phyloP scores from a whole-genome alignment of 1,140 invertebrate genomes.

The Melanaphis sacchari region DNA sequence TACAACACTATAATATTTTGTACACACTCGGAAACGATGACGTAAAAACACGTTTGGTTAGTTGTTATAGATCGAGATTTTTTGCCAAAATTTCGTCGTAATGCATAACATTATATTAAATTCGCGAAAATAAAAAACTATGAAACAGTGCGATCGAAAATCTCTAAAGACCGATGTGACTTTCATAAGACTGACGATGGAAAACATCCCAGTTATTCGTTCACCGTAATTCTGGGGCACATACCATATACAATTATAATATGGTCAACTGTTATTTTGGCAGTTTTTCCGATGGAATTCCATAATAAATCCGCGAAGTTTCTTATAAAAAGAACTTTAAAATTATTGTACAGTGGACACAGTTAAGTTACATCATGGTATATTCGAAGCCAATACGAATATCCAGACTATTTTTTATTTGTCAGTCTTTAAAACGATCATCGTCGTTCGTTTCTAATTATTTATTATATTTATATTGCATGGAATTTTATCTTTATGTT shows the following conservation, averaged over 20 bases:
- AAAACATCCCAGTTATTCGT: not conserved
- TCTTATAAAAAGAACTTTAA: too few species aligned
- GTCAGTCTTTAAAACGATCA: too few species aligned
- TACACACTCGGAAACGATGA: not conserved
- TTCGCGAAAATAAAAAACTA: not conserved
- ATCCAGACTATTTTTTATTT: too few species aligned
- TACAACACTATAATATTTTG: not conserved
- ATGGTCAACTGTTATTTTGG: not conserved
- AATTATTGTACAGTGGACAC: too few species aligned
- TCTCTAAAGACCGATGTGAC: too few species aligned
- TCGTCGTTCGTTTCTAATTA: too few species aligned
- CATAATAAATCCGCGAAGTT: not conserved
- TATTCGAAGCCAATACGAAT: too few species aligned
- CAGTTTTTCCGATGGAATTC: not conserved
- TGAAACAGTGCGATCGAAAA: not conserved
- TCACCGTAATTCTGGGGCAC: too few species aligned
- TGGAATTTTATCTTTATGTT: too few species aligned
- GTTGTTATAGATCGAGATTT: not conserved
- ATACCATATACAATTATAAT: not conserved
- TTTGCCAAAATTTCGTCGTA: not conserved
- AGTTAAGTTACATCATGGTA: too few species aligned
- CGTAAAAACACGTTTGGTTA: not conserved
- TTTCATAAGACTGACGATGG: not conserved
- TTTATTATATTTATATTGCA: too few species aligned
- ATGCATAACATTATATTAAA: not conserved